These are phyloP conservation scores for Microcebus tavaratra DNA, from an alignment of 2,113 vertebrate genomes.

Conservation along the genomic window DNA sequence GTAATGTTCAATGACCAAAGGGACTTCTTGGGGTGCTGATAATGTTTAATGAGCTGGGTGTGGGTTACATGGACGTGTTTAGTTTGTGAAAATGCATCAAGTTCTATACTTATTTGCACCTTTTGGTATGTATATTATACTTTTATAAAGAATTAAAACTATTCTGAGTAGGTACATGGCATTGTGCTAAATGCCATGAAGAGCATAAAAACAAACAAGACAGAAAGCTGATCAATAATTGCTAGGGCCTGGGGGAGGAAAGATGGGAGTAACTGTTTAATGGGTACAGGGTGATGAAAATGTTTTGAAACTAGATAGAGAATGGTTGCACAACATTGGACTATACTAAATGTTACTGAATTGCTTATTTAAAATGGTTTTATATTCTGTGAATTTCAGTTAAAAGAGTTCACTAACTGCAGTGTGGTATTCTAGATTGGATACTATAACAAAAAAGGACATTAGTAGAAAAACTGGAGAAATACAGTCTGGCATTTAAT, in stretches of 20 bases:
- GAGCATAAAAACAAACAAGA: neutral
- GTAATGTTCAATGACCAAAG: neutral
- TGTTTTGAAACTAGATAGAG: neutral
- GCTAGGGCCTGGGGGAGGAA: neutral
- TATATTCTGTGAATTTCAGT: conserved; percentile 9
- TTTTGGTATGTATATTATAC: neutral
- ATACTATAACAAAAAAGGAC: neutral
- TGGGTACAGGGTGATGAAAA: neutral
- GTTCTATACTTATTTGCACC: neutral
- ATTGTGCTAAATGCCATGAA: neutral
- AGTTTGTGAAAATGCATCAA: neutral
- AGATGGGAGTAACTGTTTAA: neutral
- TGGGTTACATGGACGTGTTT: neutral
- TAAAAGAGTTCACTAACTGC: neutral
- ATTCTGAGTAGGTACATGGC: neutral
- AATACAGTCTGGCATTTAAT: neutral
- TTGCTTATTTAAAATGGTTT: neutral
- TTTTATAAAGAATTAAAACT: neutral
- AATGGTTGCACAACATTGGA: neutral
- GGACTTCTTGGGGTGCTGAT: neutral
- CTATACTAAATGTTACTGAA: neutral
- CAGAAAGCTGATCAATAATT: neutral
- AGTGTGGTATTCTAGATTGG: neutral
- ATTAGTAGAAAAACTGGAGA: neutral
- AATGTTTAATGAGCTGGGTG: neutral